Conservation (phyloP, 2,888 invertebrate genomes). For the Junonia oenone region DNA sequence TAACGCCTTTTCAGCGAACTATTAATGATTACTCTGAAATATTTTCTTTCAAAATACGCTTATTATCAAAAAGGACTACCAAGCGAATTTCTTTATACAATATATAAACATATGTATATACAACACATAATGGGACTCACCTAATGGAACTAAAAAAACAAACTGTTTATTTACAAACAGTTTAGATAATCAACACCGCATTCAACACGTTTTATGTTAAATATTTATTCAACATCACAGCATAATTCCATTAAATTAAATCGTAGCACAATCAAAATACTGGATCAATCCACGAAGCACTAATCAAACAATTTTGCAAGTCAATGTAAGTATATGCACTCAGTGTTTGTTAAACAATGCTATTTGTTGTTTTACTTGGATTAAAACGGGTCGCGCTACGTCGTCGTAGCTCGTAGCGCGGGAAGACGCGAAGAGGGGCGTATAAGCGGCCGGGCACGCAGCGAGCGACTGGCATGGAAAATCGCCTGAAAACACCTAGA, state of each 20-base stretch:
- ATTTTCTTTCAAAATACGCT: too few relatives aligned
- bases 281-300: neutral
- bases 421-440: constrained; percentile 34
- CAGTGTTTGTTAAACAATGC: neutral
- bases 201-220: constrained; percentile 4
- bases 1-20: neutral
- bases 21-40: too few relatives aligned
- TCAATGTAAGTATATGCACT: neutral
- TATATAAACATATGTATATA: neutral
- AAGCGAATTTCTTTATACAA: neutral
- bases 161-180: neutral
- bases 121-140: constrained; percentile 3
- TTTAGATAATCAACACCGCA: neutral
- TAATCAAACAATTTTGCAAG: neutral
- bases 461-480: constrained; percentile 46
- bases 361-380: constrained; percentile 4
- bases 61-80: neutral
- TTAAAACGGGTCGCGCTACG: constrained; percentile 26
- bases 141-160: neutral
- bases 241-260: constrained; percentile 6
- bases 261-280: neutral
- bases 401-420: constrained; percentile 48
- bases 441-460: constrained; percentile 43
- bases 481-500: constrained; percentile 36
- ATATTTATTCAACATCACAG: constrained; percentile 1